These are phyloP conservation scores for Trypoxylus dichotomus DNA, from an alignment of 1,140 invertebrate species.

Conservation along the genomic window DNA sequence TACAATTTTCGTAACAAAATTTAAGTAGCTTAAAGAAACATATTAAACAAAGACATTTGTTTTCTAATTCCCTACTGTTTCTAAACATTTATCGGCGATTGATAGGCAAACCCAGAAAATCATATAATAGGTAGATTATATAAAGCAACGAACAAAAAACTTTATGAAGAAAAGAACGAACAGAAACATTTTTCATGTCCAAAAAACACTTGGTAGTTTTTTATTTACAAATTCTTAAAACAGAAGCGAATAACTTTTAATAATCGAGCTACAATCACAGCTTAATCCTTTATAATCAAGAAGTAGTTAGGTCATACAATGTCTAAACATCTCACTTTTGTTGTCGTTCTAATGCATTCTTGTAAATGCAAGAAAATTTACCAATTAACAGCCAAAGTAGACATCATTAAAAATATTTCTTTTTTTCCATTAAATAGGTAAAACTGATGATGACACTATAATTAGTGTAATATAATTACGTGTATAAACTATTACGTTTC, in stretches of 20 bases:
- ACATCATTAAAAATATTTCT: constrained; percentile 37
- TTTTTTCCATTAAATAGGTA: constrained; percentile 13
- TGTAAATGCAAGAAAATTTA: constrained; percentile 49
- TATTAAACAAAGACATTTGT: no score
- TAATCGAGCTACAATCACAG: constrained; percentile 35
- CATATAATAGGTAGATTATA: no score
- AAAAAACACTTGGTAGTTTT: no score
- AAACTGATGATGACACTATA: constrained; percentile 17
- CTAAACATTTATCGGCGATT: no score
- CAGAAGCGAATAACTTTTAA: neutral
- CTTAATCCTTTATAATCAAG: constrained; percentile 34
- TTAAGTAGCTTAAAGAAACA: no score
- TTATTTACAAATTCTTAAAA: no score
- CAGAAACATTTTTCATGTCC: neutral
- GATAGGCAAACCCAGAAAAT: no score
- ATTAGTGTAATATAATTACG: neutral
- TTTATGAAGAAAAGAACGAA: neutral
- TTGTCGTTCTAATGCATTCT: constrained; percentile 52
- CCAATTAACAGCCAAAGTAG: constrained; percentile 49
- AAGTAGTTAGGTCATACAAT: constrained; percentile 47
- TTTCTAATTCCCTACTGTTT: no score
- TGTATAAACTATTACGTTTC: neutral
- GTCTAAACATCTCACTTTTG: constrained; percentile 55
- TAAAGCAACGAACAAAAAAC: no score
- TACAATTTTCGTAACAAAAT: no score